phyloP scores from a whole-genome alignment of 2,113 vertebrate genomes.

The Malurus elegans region DNA sequence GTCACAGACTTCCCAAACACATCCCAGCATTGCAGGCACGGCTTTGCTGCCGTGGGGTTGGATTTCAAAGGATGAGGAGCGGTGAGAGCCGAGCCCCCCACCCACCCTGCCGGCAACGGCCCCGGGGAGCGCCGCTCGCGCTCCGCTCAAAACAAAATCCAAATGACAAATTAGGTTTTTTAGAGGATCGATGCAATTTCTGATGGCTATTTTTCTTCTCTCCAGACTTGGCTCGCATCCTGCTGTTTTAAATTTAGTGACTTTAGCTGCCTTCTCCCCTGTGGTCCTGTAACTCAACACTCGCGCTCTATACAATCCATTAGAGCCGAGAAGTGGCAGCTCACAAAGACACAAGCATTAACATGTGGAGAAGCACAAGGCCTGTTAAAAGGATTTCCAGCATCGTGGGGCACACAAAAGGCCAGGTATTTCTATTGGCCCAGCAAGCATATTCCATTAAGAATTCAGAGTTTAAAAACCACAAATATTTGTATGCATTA shows the following conservation, averaged over 20 bases:
- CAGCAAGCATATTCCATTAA: neutral
- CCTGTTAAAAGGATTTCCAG: constrained; percentile 14
- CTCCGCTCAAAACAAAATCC: neutral
- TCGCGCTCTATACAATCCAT: neutral
- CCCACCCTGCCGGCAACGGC: neutral
- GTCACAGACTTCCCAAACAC: constrained; percentile 54
- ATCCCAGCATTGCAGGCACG: neutral
- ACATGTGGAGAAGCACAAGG: neutral
- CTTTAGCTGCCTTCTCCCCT: constrained; percentile 54
- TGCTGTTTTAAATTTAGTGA: constrained; percentile 53
- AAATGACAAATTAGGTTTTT: constrained; percentile 15
- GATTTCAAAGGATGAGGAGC: constrained; percentile 27
- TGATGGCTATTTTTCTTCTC: constrained; percentile 42
- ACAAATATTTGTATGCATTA: neutral
- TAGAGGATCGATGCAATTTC: neutral
- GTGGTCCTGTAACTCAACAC: constrained; percentile 65
- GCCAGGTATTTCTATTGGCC: neutral
- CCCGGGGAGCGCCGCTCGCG: neutral
- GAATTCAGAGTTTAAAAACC: neutral
- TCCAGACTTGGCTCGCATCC: constrained; percentile 24
- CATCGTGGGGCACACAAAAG: neutral
- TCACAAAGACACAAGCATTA: constrained; percentile 12
- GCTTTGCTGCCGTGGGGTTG: neutral
- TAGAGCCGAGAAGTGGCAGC: constrained; percentile 22
- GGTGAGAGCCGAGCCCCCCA: neutral